Conservation (phyloP, 1,140 invertebrate species). For the Oryzaephilus surinamensis region DNA sequence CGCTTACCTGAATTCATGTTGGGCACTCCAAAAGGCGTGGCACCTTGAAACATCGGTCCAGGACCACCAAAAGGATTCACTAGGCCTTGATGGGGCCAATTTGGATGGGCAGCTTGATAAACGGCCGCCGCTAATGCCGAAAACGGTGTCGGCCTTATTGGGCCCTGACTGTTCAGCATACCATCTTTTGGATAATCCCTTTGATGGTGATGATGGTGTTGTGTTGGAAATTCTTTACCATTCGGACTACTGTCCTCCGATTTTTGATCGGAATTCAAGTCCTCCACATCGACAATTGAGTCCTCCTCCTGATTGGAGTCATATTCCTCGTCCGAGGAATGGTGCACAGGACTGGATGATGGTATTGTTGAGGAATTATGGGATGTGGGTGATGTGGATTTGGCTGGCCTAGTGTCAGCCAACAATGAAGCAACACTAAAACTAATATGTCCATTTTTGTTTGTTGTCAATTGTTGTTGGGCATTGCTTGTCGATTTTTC, state of each 20-base stretch:
- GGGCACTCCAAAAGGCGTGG: slow-evolving; percentile 44
- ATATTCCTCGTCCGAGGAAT: slow-evolving; percentile 51
- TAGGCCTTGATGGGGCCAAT: slow-evolving; percentile 45
- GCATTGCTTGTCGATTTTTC: slow-evolving; percentile 33
- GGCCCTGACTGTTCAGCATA: slow-evolving; percentile 37
- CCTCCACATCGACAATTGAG: slow-evolving; percentile 57
- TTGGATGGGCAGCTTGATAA: slow-evolving; percentile 34
- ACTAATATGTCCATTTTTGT: slow-evolving; percentile 43
- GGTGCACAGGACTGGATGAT: slow-evolving; percentile 36
- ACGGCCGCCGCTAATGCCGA: slow-evolving; percentile 51
- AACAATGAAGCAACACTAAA: slow-evolving; percentile 58
- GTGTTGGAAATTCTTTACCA: slow-evolving; percentile 20
- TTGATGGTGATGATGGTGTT: slow-evolving; percentile 16
- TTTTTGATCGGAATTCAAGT: slow-evolving; percentile 44
- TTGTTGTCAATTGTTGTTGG: slow-evolving; percentile 26
- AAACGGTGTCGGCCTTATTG: slow-evolving; percentile 55
- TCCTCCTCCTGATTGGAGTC: slow-evolving; percentile 54
- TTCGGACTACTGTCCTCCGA: slow-evolving; percentile 8
- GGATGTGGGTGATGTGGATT: slow-evolving; percentile 33
- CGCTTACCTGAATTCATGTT: slow-evolving; percentile 46
- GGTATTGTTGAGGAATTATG: slow-evolving; percentile 26
- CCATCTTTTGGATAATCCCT: slow-evolving; percentile 24
- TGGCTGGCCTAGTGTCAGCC: slow-evolving; percentile 45
- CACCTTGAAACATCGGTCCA: slow-evolving; percentile 44
- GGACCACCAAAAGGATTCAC: slow-evolving; percentile 40